Evolutionary conservation across 2,888 invertebrate genomes (phyloP).

Genomic region (Allacma fusca): DNA sequence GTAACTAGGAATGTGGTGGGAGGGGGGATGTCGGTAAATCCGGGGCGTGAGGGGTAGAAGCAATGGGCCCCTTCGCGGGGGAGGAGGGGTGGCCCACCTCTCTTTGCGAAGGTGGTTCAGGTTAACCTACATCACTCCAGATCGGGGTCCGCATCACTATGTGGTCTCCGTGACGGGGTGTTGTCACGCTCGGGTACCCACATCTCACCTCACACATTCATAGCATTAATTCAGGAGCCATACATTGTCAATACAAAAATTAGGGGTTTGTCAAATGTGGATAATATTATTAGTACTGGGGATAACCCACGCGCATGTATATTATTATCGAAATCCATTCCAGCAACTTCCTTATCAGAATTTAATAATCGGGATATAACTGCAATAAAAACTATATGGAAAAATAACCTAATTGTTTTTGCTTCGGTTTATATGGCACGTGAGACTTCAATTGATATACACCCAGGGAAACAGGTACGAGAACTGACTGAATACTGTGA

Average conservation of each 20-base stretch:
- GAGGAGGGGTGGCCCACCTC: no score
- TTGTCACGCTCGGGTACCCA: neutral
- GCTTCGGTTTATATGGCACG: constrained; percentile 20
- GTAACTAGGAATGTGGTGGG: no score
- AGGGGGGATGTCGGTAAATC: no score
- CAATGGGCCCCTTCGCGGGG: no score
- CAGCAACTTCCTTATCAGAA: neutral
- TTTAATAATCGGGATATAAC: neutral
- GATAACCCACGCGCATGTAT: neutral
- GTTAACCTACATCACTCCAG: neutral
- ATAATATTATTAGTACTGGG: neutral
- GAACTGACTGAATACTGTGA: constrained; percentile 13
- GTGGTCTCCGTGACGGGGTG: neutral
- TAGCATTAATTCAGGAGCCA: neutral
- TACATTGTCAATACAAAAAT: neutral
- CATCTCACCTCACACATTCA: neutral
- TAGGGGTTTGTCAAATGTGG: neutral
- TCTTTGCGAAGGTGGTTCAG: neutral
- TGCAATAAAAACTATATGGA: constrained; percentile 7
- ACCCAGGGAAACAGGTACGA: neutral
- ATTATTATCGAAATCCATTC: neutral
- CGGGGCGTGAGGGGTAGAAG: no score
- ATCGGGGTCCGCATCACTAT: neutral
- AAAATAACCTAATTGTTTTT: neutral
- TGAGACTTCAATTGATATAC: neutral